A percentile compares a stretch with the other conserved stretches of the same genome.
Conservation (phyloP, 2,797 vertebrate species). For the Moxostoma hubbsi region DNA sequence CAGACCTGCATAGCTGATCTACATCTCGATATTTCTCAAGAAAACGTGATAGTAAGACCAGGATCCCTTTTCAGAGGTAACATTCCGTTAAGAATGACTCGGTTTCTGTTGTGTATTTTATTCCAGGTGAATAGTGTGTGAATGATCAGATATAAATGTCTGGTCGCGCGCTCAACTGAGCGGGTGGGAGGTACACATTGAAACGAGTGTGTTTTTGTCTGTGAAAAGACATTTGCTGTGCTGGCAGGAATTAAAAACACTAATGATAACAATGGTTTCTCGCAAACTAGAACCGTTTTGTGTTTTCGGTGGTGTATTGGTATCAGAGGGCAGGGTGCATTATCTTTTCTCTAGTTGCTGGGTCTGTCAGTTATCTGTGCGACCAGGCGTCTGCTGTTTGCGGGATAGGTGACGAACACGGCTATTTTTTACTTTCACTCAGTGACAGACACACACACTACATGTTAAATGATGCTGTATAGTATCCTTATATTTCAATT, state of each 20-base stretch:
- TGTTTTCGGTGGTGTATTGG: conserved; percentile 37
- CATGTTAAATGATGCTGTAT: background rate
- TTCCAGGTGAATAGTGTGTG: background rate
- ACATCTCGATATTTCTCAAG: conserved; percentile 48
- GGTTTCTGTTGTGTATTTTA: background rate
- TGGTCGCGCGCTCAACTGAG: background rate
- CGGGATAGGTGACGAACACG: conserved; percentile 8
- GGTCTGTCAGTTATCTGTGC: conserved; percentile 36
- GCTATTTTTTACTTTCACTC: background rate
- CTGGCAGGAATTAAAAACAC: conserved; percentile 39
- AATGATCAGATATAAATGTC: conserved; percentile 5
- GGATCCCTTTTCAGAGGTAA: conserved; percentile 49
- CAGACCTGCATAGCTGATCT: conserved; percentile 50
- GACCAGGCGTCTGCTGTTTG: conserved; percentile 20
- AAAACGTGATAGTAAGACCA: conserved; percentile 36
- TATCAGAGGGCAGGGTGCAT: conserved; percentile 21
- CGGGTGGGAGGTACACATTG: conserved; percentile 30
- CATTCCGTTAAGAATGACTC: background rate
- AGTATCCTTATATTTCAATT: background rate
- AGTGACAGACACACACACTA: background rate
- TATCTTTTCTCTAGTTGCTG: conserved; percentile 6
- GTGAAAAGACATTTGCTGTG: conserved; percentile 32
- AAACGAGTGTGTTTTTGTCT: conserved; percentile 50
- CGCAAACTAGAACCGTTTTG: conserved; percentile 45
- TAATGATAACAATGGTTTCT: conserved; percentile 32